A percentile compares a stretch with the other conserved stretches of the same genome.
Conservation (phyloP, 2,797 vertebrate genomes). For the Avahi laniger region DNA sequence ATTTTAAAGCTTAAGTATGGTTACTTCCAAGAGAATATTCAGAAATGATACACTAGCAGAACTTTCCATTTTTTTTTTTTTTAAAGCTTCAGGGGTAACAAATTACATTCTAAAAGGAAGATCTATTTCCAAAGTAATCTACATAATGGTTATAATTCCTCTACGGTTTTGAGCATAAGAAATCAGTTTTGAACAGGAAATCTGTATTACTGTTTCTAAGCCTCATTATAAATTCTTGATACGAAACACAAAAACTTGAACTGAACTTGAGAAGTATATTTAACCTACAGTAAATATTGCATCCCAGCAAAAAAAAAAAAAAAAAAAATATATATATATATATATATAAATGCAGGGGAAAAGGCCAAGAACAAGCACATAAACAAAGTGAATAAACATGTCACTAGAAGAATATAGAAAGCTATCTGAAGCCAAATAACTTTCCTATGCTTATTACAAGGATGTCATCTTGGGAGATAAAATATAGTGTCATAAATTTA, state of each 20-base stretch:
- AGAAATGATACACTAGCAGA: slow-evolving; percentile 21
- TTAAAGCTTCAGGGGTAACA: slow-evolving; percentile 40
- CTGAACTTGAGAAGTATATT: slow-evolving; percentile 46
- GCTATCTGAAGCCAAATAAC: slow-evolving; percentile 51
- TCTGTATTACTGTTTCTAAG: not conserved
- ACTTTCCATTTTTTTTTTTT: not conserved
- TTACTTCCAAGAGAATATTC: slow-evolving; percentile 41
- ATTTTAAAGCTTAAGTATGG: slow-evolving; percentile 35
- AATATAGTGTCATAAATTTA: slow-evolving; percentile 71
- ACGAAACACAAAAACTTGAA: slow-evolving; percentile 50
- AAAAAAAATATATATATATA: too few species aligned
- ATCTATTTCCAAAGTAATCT: slow-evolving; percentile 62
- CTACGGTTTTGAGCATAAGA: slow-evolving; percentile 27
- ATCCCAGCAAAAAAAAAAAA: not conserved
- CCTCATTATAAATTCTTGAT: slow-evolving; percentile 44
- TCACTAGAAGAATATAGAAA: slow-evolving; percentile 51
- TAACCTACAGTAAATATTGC: slow-evolving; percentile 28
- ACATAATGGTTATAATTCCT: slow-evolving; percentile 48
- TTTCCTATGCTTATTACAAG: slow-evolving; percentile 67
- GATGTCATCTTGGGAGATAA: slow-evolving; percentile 69
- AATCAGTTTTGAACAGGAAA: slow-evolving; percentile 64
- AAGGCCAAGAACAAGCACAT: slow-evolving; percentile 73
- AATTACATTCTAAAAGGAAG: slow-evolving; percentile 40
- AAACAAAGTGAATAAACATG: slow-evolving; percentile 76
- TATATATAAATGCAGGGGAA: slow-evolving; percentile 15